Evolutionary conservation across 2,113 vertebrate species (phyloP), one percentile per base, ranked within the genome.

Genomic region (Leptobrachium ailaonicum): DNA sequence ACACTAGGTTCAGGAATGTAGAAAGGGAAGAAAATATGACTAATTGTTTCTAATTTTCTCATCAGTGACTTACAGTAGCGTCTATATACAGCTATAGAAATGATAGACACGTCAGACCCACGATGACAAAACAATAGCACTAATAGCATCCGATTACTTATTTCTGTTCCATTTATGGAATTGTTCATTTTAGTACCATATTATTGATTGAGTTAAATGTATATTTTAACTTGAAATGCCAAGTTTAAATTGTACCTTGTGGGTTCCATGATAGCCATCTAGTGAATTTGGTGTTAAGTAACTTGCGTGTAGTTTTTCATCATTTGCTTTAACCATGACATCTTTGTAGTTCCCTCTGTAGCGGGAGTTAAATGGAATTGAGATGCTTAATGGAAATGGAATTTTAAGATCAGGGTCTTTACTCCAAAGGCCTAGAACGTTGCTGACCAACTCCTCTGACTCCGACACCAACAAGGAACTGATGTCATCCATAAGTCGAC

Each of bases 371-470:
- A 94, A 97, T 7, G 95, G 94, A 68, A 97, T 88, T 1, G 83
- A 87, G 66, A 95, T 78, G 10, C 78, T 85, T 71, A 96, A 86
- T 2, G 94, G 95, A 77, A 95, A 95, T 74, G 81, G 85, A 10
- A 90, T 83, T 70, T 32, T 78, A 66, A 85, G 85, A 66, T 84
- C 44, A 72, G 41, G 9, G n/a, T 81, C 88, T 41, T 2, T 54
- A 12, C 78, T 70, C 75, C 88, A 54, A 10, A 95, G 80, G 77
- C 84, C 76, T 83, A 96, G 82, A 67, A 96, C 89, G 7, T 92
- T 93, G 87, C 96, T 98, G 86, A 96, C 83, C 83, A 97, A 80
- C 81, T 97, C 92, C 89, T 98, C 95, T 10, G 89, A 89, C 75
- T 93, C 91, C 7, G 76, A 85, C 82, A 95, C 90, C 84, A 95